These are phyloP conservation scores for Sarcophilus harrisii DNA, from an alignment of 2,797 vertebrate genomes.

Conservation along the genomic window DNA sequence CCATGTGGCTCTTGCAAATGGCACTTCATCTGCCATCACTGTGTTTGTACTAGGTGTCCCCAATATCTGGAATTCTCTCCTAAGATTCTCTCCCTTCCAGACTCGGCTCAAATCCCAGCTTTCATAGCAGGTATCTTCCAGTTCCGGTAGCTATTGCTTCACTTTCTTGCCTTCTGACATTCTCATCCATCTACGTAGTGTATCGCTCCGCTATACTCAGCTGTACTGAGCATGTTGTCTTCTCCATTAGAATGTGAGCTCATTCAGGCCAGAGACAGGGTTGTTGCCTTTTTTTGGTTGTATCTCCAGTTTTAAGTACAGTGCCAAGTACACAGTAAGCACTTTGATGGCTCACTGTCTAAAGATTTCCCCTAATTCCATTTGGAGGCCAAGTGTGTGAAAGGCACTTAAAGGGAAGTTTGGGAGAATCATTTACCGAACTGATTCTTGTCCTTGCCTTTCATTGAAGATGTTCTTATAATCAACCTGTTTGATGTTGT, in stretches of 20 bases:
- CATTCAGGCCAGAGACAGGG: not conserved
- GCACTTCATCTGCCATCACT: not conserved
- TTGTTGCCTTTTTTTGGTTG: not conserved
- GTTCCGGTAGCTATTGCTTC: not conserved
- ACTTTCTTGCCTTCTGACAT: not conserved
- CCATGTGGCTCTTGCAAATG: not conserved
- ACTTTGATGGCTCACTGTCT: conserved; percentile 8
- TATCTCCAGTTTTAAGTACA: not conserved
- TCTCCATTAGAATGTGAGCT: not conserved
- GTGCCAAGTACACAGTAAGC: not conserved
- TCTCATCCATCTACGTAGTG: not conserved
- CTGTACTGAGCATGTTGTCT: not conserved
- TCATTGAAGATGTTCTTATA: not conserved
- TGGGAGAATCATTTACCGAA: conserved; percentile 13
- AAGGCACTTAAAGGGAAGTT: not conserved
- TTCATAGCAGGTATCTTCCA: not conserved
- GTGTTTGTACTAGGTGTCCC: not conserved
- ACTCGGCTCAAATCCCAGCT: not conserved
- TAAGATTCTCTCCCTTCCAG: not conserved
- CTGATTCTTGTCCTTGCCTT: not conserved
- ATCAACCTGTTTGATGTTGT: conserved; percentile 49
- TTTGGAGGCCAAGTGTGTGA: not conserved
- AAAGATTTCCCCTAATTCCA: not conserved
- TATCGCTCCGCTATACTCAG: not conserved
- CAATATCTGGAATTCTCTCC: not conserved